These are phyloP conservation scores for Ischnus inquisitorius DNA, from an alignment of 2,888 invertebrate genomes.

Conservation along the genomic window DNA sequence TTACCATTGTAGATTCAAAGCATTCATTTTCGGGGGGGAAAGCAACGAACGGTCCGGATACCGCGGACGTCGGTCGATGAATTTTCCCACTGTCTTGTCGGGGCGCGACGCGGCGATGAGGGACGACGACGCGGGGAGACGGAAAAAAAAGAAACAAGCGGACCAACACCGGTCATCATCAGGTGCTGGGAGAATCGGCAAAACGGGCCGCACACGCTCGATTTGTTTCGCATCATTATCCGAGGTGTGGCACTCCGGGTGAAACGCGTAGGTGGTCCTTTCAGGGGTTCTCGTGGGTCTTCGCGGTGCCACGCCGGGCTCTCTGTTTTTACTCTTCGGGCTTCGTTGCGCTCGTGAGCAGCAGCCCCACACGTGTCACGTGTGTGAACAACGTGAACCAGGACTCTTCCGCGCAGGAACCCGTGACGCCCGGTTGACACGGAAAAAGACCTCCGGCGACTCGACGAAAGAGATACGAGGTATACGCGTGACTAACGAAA, in stretches of 20 bases:
- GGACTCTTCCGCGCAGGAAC: constrained; percentile 41
- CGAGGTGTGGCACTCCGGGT: constrained; percentile 80
- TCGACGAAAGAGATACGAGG: not conserved
- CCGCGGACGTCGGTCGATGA: constrained; percentile 1
- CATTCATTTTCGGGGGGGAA: not conserved
- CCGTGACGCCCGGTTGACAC: constrained; percentile 40
- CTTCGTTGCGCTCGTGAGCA: constrained; percentile 16
- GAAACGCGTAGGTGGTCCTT: constrained; percentile 80
- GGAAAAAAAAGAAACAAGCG: constrained; percentile 46
- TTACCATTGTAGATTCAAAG: too few species aligned
- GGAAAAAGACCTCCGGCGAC: constrained; percentile 33
- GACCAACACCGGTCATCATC: constrained; percentile 78
- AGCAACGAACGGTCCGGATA: not conserved
- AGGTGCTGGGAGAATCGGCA: constrained; percentile 75
- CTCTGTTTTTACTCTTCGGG: constrained; percentile 44
- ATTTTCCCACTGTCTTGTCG: constrained; percentile 22
- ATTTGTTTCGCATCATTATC: constrained; percentile 82
- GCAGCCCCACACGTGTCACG: constrained; percentile 33
- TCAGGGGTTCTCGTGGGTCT: constrained; percentile 57
- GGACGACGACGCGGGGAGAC: constrained; percentile 59
- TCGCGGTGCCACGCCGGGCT: constrained; percentile 44
- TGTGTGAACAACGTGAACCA: constrained; percentile 60
- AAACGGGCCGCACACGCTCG: constrained; percentile 70
- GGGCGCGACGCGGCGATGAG: not conserved
- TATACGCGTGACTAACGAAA: constrained; percentile 15